Percentiles rank a stretch among this genome's conserved stretches.
Evolutionary conservation across 2,888 invertebrate species (phyloP).

Genomic region (Nemurella pictetii): DNA sequence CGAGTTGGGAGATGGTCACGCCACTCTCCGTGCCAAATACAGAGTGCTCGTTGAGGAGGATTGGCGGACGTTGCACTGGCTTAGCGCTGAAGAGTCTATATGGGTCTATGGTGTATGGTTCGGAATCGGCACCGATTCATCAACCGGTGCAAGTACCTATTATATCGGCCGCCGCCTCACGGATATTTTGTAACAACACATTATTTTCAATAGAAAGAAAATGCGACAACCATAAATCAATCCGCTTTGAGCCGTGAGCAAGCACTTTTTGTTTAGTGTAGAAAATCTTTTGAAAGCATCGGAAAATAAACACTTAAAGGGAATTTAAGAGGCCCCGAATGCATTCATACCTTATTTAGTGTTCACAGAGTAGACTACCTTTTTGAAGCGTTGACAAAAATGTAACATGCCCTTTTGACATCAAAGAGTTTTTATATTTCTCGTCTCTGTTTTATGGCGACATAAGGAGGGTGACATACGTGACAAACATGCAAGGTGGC

Average conservation of each 20-base stretch:
- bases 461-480: not conserved
- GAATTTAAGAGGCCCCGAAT: not conserved
- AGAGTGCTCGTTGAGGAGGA: no score
- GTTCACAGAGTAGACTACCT: not conserved
- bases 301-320: slow-evolving; percentile 7
- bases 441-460: not conserved
- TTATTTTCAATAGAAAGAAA: not conserved
- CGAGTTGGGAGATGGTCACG: not conserved
- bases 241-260: not conserved
- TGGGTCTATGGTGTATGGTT: no score
- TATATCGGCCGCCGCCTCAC: not conserved
- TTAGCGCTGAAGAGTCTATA: no score
- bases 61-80: no score
- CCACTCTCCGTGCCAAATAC: not conserved
- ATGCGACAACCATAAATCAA: slow-evolving; percentile 4
- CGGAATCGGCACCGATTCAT: not conserved
- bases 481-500: slow-evolving; percentile 5
- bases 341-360: not conserved
- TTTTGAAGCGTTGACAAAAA: slow-evolving; percentile 13
- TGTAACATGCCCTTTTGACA: slow-evolving; percentile 13
- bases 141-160: not conserved
- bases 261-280: slow-evolving; percentile 12
- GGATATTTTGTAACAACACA: not conserved
- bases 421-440: slow-evolving; percentile 4
- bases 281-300: not conserved